Conservation (phyloP, 1,140 invertebrate species). For the Carposina sasakii region DNA sequence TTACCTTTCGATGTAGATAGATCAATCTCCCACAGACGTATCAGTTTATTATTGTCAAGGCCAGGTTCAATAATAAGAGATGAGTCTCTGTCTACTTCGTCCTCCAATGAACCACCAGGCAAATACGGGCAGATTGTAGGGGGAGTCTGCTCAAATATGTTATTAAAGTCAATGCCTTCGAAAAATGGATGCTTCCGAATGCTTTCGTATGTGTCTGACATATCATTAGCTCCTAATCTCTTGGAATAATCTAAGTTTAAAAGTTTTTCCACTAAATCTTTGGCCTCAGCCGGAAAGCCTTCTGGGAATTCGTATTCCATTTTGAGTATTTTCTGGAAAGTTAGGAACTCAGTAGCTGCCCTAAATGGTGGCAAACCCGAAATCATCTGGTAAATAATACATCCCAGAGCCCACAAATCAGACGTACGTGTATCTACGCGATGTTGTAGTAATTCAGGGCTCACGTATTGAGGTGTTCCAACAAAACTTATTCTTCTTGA, state of each 20-base stretch:
- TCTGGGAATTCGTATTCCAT: conserved; percentile 95
- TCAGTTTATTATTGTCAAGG: conserved; percentile 85
- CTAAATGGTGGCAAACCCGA: conserved; percentile 94
- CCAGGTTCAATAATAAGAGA: conserved; percentile 91
- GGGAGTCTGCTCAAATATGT: conserved; percentile 83
- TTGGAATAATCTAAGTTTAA: conserved; percentile 86
- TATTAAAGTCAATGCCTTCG: conserved; percentile 87
- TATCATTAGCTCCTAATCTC: conserved; percentile 88
- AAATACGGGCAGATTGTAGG: conserved; percentile 90
- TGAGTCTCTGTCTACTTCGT: conserved; percentile 82
- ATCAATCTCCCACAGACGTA: conserved; percentile 82
- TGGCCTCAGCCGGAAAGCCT: conserved; percentile 87
- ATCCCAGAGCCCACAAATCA: conserved; percentile 98
- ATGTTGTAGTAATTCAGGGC: conserved; percentile 93
- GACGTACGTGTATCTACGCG: conserved; percentile 85
- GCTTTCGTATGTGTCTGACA: conserved; percentile 82
- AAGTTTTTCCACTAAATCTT: conserved; percentile 90
- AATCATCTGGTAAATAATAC: conserved; percentile 98
- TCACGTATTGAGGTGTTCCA: conserved; percentile 99
- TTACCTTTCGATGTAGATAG: conserved; percentile 71
- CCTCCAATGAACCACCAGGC: conserved; percentile 82
- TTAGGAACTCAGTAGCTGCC: conserved; percentile 94
- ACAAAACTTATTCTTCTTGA: conserved; percentile 91
- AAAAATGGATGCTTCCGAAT: conserved; percentile 93
- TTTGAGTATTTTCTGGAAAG: conserved; percentile 96